These are phyloP conservation scores for Leucoma salicis DNA, from an alignment of 2,888 invertebrate species.

Conservation along the genomic window DNA sequence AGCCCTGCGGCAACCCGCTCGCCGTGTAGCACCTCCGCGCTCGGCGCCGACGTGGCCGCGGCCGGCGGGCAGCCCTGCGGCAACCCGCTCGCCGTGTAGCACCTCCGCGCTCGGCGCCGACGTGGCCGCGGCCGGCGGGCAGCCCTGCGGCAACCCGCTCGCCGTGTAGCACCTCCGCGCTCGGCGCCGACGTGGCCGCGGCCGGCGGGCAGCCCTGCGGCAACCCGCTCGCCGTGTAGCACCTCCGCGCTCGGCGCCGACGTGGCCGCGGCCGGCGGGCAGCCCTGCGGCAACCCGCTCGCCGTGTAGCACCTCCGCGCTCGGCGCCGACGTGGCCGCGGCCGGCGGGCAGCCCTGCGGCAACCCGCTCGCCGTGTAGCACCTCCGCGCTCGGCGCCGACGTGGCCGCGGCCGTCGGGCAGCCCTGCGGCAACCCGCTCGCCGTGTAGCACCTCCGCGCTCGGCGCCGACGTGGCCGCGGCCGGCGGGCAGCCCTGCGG, in stretches of 20 bases:
- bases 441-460: constrained; percentile 84
- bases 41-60: constrained; percentile 84
- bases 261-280: constrained; percentile 94
- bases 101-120: constrained; percentile 87
- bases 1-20: constrained; percentile 93
- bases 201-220: constrained; percentile 93
- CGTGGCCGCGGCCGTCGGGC: constrained; percentile 94
- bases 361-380: constrained; percentile 90
- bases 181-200: constrained; percentile 93
- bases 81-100: constrained; percentile 84
- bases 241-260: constrained; percentile 88
- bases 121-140: constrained; percentile 94
- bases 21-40: constrained; percentile 88
- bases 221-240: constrained; percentile 87
- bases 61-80: constrained; percentile 84
- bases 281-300: constrained; percentile 93
- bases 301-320: constrained; percentile 88
- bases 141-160: constrained; percentile 93
- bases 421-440: constrained; percentile 93
- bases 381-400: constrained; percentile 91
- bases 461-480: constrained; percentile 84
- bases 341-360: constrained; percentile 84
- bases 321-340: constrained; percentile 84
- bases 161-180: constrained; percentile 88
- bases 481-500: constrained; percentile 84